phyloP scores from a whole-genome alignment of 2,113 vertebrate genomes.

The Tragelaphus scriptus region DNA sequence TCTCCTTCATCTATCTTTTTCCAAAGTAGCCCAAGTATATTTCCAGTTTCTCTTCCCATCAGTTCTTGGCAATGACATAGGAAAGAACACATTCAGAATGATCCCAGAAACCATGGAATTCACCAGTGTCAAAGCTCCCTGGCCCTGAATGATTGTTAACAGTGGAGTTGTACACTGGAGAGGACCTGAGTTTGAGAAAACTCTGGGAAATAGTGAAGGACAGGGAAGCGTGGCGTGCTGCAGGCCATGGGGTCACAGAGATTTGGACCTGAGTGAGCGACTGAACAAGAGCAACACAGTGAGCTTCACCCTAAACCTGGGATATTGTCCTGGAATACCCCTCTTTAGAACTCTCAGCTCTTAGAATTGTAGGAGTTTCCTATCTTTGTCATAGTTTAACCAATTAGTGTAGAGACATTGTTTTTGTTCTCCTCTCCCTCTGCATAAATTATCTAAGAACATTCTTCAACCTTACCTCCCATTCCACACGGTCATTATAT shows the following conservation, averaged over 20 bases:
- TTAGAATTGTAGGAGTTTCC: neutral
- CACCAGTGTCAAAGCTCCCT: neutral
- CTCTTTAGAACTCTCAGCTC: neutral
- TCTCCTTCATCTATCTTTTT: neutral
- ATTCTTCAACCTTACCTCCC: neutral
- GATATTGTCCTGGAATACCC: neutral
- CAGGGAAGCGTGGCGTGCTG: neutral
- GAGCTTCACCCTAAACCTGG: neutral
- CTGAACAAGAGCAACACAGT: neutral
- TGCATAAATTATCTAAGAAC: no score
- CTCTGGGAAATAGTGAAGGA: neutral
- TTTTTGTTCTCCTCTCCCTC: neutral
- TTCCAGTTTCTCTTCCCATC: neutral
- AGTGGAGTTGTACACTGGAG: neutral
- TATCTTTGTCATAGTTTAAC: neutral
- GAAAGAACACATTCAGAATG: neutral
- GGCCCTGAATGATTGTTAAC: neutral
- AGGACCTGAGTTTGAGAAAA: neutral
- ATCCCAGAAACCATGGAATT: neutral
- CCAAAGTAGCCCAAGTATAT: neutral
- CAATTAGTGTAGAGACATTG: neutral
- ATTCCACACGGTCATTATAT: neutral
- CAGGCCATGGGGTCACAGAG: neutral
- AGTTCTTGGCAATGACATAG: neutral
- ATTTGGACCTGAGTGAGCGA: rapidly evolving